Percentiles rank a stretch among this genome's conserved stretches.
phyloP scores from a whole-genome alignment of 2,113 vertebrate species.

The Cochlearius cochlearius region DNA sequence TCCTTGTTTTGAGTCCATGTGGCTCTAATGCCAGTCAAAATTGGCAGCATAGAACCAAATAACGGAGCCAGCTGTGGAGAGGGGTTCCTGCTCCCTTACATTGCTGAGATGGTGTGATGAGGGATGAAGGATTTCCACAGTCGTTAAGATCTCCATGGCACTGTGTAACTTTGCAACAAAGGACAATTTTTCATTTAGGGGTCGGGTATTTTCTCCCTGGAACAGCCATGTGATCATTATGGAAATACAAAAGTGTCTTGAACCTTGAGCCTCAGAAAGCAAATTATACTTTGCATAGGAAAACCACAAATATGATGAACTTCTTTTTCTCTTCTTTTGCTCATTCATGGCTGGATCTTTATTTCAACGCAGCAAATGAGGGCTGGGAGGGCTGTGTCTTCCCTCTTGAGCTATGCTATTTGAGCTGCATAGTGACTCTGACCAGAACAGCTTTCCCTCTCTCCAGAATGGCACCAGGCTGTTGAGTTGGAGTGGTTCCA shows the following conservation, averaged over 20 bases:
- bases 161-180: not conserved
- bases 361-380: not conserved
- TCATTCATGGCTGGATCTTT: not conserved
- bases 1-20: not conserved
- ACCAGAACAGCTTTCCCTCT: not conserved
- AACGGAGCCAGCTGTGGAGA: not conserved
- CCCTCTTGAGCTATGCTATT: not conserved
- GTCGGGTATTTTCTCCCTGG: not conserved
- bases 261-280: not conserved
- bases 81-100: not conserved
- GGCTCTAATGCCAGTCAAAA: not conserved
- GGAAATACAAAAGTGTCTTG: not conserved
- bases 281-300: not conserved
- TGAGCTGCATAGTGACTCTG: not conserved
- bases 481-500: not conserved
- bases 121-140: not conserved
- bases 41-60: not conserved
- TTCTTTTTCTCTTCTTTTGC: not conserved
- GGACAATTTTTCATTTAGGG: not conserved
- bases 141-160: not conserved
- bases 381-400: not conserved
- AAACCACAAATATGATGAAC: not conserved
- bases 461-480: not conserved
- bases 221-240: not conserved
- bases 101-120: not conserved